phyloP scores from a whole-genome alignment of 2,888 invertebrate genomes.

The Chrysolina americana region DNA sequence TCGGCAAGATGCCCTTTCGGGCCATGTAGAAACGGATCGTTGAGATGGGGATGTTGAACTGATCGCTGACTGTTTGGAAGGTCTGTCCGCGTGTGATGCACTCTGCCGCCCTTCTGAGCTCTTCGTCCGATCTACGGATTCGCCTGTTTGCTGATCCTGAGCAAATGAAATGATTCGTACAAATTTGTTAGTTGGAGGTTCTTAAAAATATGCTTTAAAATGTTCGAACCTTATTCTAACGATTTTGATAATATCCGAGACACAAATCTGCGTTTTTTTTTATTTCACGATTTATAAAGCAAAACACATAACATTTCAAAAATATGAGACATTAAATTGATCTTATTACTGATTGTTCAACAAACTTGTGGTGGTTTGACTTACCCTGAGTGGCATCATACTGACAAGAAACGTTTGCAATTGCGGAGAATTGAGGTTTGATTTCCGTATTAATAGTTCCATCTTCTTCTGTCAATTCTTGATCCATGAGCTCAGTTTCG shows the following conservation, averaged over 20 bases:
- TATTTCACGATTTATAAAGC: no score
- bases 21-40: conserved; percentile 92
- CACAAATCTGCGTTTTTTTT: no score
- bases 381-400: conserved; percentile 71
- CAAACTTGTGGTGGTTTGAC: background rate
- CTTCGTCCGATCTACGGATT: conserved; percentile 83
- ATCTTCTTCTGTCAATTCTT: conserved; percentile 67
- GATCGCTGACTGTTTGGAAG: conserved; percentile 89
- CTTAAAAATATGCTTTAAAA: background rate
- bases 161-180: background rate
- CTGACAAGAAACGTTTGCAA: conserved; percentile 78
- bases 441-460: conserved; percentile 60
- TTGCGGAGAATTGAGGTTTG: conserved; percentile 69
- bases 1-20: conserved; percentile 85
- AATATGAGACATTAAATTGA: no score
- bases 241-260: no score
- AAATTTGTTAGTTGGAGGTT: background rate
- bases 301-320: no score
- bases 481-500: conserved; percentile 67
- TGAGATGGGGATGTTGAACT: conserved; percentile 90
- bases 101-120: conserved; percentile 85
- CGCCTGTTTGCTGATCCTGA: conserved; percentile 68
- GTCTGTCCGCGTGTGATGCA: conserved; percentile 90
- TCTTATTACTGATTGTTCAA: no score
- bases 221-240: no score